These are phyloP conservation scores for Pogonus chalceus DNA, from an alignment of 1,140 invertebrate genomes.

Conservation along the genomic window DNA sequence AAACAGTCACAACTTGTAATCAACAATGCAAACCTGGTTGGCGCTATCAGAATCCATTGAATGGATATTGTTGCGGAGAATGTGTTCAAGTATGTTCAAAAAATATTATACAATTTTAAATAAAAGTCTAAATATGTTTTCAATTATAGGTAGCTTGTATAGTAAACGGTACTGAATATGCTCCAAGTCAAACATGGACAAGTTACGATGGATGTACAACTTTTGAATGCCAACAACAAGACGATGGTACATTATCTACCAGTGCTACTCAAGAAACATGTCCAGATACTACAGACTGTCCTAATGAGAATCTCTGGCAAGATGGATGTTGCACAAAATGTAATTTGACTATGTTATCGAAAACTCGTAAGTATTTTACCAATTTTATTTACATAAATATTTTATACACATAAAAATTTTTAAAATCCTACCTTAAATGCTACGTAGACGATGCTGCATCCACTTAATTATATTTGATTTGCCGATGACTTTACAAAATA, in stretches of 20 bases:
- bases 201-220: slow-evolving; percentile 57
- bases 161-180: slow-evolving; percentile 42
- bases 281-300: slow-evolving; percentile 50
- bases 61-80: background rate
- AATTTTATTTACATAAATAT: background rate
- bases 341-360: slow-evolving; percentile 44
- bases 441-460: background rate
- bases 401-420: background rate
- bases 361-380: slow-evolving; percentile 13
- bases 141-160: slow-evolving; percentile 54
- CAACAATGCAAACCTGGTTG: slow-evolving; percentile 22
- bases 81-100: slow-evolving; percentile 2
- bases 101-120: background rate
- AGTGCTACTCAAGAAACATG: slow-evolving; percentile 44
- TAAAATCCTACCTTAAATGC: slow-evolving; percentile 5
- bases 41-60: slow-evolving; percentile 7
- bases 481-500: background rate
- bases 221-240: slow-evolving; percentile 41
- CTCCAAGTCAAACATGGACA: slow-evolving; percentile 45
- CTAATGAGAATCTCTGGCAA: slow-evolving; percentile 39
- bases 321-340: slow-evolving; percentile 59
- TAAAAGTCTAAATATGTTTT: background rate
- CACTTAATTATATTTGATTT: background rate
- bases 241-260: slow-evolving; percentile 42
- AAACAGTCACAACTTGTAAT: slow-evolving; percentile 42